phyloP scores from a whole-genome alignment of 2,113 vertebrate species.

The Polypterus bichir region DNA sequence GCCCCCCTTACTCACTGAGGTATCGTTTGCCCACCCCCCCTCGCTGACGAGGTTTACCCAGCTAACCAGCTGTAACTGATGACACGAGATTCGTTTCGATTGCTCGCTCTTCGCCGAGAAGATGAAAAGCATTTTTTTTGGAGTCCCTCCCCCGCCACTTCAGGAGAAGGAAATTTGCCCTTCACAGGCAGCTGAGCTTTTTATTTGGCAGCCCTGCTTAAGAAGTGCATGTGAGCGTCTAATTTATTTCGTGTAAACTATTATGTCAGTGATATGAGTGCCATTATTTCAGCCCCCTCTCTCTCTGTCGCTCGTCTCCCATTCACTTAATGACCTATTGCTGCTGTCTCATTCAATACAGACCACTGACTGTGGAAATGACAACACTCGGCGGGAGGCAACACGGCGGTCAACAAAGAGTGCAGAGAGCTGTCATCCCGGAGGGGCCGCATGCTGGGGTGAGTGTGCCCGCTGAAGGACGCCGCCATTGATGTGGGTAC shows the following conservation, averaged over 20 bases:
- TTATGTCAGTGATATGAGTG: slow-evolving; percentile 22
- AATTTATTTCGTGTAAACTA: slow-evolving; percentile 24
- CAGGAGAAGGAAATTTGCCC: slow-evolving; percentile 14
- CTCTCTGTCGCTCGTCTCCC: slow-evolving; percentile 33
- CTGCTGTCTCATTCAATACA: slow-evolving; percentile 52
- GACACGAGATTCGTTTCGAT: not conserved
- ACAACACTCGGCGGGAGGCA: slow-evolving; percentile 57
- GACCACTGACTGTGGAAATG: slow-evolving; percentile 60
- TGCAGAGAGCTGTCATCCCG: slow-evolving; percentile 52
- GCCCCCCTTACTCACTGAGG: too few species aligned
- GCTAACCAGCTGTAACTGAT: not conserved
- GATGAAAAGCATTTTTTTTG: not conserved
- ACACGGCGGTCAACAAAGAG: slow-evolving; percentile 57
- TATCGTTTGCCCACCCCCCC: too few species aligned
- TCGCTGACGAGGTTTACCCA: not conserved
- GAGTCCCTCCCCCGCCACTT: not conserved
- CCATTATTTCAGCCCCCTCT: slow-evolving; percentile 20
- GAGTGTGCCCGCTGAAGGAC: too few species aligned
- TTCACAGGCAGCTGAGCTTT: slow-evolving; percentile 22
- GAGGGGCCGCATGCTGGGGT: too few species aligned
- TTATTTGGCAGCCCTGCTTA: slow-evolving; percentile 10
- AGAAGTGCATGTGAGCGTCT: slow-evolving; percentile 21
- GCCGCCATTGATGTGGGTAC: too few species aligned
- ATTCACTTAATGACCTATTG: slow-evolving; percentile 61
- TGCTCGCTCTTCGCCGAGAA: not conserved